Conservation (phyloP, 2,797 vertebrate genomes). For the Microctenopoma steveboyesi region DNA sequence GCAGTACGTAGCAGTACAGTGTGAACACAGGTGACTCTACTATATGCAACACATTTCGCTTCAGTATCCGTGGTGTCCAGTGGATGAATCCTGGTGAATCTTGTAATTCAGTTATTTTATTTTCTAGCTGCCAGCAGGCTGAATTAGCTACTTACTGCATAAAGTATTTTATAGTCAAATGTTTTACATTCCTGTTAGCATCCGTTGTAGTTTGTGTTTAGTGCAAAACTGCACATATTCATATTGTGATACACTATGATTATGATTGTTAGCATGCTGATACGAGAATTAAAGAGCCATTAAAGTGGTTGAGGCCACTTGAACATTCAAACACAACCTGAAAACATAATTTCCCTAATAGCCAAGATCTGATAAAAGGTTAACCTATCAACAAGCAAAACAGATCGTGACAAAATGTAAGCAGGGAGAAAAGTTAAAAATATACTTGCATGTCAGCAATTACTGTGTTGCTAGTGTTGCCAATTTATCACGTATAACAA, state of each 20-base stretch:
- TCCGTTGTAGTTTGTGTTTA: too few relatives aligned
- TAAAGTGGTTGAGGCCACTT: background rate
- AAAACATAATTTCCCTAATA: constrained; percentile 21
- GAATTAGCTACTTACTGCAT: too few relatives aligned
- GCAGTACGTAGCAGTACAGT: background rate
- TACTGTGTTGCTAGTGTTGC: background rate
- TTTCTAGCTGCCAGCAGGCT: too few relatives aligned
- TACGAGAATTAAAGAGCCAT: background rate
- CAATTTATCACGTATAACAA: background rate
- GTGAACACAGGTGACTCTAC: background rate
- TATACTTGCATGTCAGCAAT: background rate
- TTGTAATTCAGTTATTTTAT: background rate
- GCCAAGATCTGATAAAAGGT: constrained; percentile 5
- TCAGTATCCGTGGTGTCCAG: too few relatives aligned
- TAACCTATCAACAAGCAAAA: constrained; percentile 13
- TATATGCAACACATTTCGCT: background rate
- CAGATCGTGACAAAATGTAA: background rate
- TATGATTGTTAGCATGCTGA: too few relatives aligned
- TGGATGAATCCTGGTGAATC: background rate
- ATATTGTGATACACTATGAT: too few relatives aligned
- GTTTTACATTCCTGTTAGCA: too few relatives aligned
- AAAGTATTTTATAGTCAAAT: too few relatives aligned
- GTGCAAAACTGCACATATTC: too few relatives aligned
- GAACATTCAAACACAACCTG: background rate
- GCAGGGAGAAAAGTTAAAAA: background rate